Base-by-base conservation (phyloP, 2,113 vertebrate species). In the Stictonetta naevosa region DNA sequence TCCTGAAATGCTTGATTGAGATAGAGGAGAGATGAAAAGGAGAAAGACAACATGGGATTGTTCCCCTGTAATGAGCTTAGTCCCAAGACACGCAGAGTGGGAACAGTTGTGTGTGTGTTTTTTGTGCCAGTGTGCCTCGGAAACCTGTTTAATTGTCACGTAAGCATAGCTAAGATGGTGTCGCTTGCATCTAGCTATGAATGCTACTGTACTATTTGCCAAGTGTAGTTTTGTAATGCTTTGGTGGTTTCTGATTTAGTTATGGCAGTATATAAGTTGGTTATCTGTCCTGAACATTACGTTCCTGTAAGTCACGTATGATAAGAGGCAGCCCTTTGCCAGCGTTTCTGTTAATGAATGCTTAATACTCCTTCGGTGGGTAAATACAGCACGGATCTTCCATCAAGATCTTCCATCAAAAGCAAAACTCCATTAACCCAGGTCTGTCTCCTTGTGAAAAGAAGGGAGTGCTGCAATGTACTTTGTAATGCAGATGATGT, bases 61-160 rank as follows among this genome's bases (percentile, higher is more conserved):
- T 72, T 67, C 18, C 52, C 50, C 19, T 81, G 59, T 22, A 68
- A 59, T 34, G 21, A 77, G 18, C 21, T 90, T 19, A 67, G 71
- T 67, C 56, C 7, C 29, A 26, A 59, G 10, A 59, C 9, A 4
- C 5, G 7, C 2, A 0, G 52, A 40, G 8, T 26, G 52, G 64
- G 56, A n/a, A 11, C 53, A 29, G 20, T 23, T 75, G 13, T 2
- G 10, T 1, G 0, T 26, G 68, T 38, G 52, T 11, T 18, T 36
- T 22, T n/a, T 46, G 56, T 50, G 66, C 60, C 44, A 34, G 0
- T 1, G 4, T 33, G 63, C 34, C 44, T 69, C 31, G 13, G 44
- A 66, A 77, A 58, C 23, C 8, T 7, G 25, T 50, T 20, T 1
- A 55, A 16, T 36, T 58, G n/a, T 66, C 62, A 11, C 11, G 36